Base-by-base conservation (phyloP, 2,888 invertebrate genomes). In the Tholera decimalis region DNA sequence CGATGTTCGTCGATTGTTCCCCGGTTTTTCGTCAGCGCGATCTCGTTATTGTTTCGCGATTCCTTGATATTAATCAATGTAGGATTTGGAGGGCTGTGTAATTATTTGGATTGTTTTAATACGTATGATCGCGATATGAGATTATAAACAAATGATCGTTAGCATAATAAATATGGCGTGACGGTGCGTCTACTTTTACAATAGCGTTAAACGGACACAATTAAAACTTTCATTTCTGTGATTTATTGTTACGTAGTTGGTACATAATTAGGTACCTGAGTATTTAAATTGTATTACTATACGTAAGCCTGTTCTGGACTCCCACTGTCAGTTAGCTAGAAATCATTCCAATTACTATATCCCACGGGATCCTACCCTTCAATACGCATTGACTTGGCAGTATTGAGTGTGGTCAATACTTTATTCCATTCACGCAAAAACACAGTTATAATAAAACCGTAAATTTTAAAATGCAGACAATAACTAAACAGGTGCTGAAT, bases 1-100 rank as follows among this genome's bases (percentile, higher is more conserved):
- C 87, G 84, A 78, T 82, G 83, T 86, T 86, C 78, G 84, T 84
- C 89, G 89, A 93, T 93, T 93, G 93, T 94, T 93, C 88, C 84
- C 85, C 82, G 83, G 83, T 83, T 82, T 81, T 93, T 93, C 94
- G 91, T 92, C 93, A 93, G 91, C 82, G 82, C 77, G 79, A 77
- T 82, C 81, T 83, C 77, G 79, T 85, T 84, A 86, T 85, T 85
- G 87, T 85, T 84, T 84, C 83, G 77, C 81, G 82, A 86, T 83
- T 77, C 67, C 66, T 53, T 71, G 85, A 87, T 87, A 80, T 68
- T 69, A 64, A 86, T 87, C 87, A 75, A 80, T 77, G 83, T 79
- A 80, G 71, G 55, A 81, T 83, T 84, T 84, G 65, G 60, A 75
- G 61, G 73, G 62, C 68, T 83, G 80, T 83, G 80, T 86, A 86